These are phyloP conservation scores for Spea multiplicata DNA, from an alignment of 2,113 vertebrate genomes.

Conservation along the genomic window DNA sequence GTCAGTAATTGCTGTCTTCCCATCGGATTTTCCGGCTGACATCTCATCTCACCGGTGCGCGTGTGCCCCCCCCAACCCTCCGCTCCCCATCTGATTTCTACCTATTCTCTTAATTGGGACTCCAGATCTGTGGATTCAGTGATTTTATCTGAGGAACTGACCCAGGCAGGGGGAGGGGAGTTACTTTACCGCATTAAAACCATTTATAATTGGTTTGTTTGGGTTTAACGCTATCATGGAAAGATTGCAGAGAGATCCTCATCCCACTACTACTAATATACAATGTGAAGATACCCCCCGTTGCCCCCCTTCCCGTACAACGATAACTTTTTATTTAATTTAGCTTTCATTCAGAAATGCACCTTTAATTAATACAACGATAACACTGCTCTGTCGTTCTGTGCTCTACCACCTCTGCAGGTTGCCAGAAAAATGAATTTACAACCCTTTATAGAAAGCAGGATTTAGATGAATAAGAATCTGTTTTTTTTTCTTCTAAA, in stretches of 20 bases:
- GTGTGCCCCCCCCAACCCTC: slow-evolving; percentile 1
- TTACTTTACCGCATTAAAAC: slow-evolving; percentile 43
- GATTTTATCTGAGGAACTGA: slow-evolving; percentile 47
- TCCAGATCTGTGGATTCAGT: slow-evolving; percentile 48
- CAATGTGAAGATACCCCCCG: background rate
- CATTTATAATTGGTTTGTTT: slow-evolving; percentile 44
- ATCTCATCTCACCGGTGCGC: slow-evolving; percentile 45
- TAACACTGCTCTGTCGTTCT: no score
- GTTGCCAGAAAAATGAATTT: no score
- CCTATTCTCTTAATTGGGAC: slow-evolving; percentile 48
- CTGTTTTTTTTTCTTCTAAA: no score
- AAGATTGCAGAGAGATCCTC: background rate
- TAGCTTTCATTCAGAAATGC: background rate
- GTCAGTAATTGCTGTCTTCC: slow-evolving; percentile 49
- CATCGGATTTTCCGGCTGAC: slow-evolving; percentile 49
- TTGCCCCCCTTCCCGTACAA: no score
- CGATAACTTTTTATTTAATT: background rate
- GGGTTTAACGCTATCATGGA: slow-evolving; percentile 30
- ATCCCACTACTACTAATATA: background rate
- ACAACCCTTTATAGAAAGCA: no score
- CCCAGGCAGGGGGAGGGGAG: slow-evolving; percentile 37
- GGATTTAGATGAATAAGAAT: no score
- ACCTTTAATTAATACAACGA: background rate
- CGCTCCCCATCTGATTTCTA: slow-evolving; percentile 46
- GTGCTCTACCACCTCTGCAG: no score